Evolutionary conservation across 2,797 vertebrate genomes (phyloP).

Genomic region (Octomys mimax): DNA sequence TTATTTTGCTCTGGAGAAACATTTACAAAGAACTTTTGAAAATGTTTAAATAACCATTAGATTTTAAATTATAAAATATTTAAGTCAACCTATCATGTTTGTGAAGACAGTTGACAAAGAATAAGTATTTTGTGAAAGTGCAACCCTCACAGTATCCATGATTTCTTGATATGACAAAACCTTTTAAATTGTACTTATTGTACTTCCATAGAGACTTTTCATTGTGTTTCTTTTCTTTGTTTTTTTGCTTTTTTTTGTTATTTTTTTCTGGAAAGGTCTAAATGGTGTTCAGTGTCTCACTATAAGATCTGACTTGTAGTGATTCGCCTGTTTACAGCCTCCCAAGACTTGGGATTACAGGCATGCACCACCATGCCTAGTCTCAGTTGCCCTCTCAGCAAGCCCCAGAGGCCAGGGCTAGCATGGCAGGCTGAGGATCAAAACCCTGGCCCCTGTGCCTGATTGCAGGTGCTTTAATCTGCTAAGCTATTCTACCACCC

Average conservation of each 20-base stretch:
- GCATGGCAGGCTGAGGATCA: too few relatives aligned
- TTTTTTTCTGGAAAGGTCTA: too few relatives aligned
- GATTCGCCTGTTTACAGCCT: too few relatives aligned
- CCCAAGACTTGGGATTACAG: too few relatives aligned
- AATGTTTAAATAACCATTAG: neutral
- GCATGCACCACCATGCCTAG: too few relatives aligned
- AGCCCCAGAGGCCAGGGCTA: too few relatives aligned
- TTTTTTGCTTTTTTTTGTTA: too few relatives aligned
- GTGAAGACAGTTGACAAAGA: neutral
- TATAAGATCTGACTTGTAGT: too few relatives aligned
- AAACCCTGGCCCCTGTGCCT: too few relatives aligned
- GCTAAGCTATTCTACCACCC: neutral
- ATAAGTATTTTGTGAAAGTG: neutral
- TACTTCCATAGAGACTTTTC: neutral
- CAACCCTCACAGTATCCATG: neutral
- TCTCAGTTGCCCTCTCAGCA: too few relatives aligned
- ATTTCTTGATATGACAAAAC: neutral
- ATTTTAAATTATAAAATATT: constrained; percentile 38
- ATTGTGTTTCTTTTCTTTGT: neutral
- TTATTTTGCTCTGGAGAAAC: neutral
- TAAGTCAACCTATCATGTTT: neutral
- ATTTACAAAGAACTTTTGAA: neutral
- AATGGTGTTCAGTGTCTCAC: too few relatives aligned
- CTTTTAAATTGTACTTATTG: neutral
- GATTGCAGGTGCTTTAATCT: too few relatives aligned